A percentile compares a stretch with the other conserved stretches of the same genome.
These are phyloP conservation scores for Propsilocerus akamusi DNA, from an alignment of 1,140 invertebrate genomes.

Conservation along the genomic window DNA sequence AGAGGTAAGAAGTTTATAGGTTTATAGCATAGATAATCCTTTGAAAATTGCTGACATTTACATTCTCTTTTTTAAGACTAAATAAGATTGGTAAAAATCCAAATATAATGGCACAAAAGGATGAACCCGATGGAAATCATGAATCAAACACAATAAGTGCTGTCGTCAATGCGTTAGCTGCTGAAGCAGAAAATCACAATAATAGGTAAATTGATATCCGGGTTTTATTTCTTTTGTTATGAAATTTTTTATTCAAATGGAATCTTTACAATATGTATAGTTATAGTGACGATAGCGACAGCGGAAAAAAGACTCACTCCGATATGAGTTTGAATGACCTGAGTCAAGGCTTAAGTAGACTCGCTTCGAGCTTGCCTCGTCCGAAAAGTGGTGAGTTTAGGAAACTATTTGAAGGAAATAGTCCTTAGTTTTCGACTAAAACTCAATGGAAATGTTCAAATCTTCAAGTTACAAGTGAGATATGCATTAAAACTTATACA, in stretches of 20 bases:
- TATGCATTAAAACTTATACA: slow-evolving; percentile 2
- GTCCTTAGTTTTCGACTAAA: slow-evolving; percentile 12
- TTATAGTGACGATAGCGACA: slow-evolving; percentile 7
- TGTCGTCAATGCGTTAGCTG: slow-evolving; percentile 74
- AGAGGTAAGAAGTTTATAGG: slow-evolving; percentile 45
- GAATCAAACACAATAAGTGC: slow-evolving; percentile 82
- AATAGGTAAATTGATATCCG: slow-evolving; percentile 18
- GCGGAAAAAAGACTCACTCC: slow-evolving; percentile 7
- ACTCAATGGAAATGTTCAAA: slow-evolving; percentile 1
- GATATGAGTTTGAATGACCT: slow-evolving; percentile 16
- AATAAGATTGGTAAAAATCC: slow-evolving; percentile 99
- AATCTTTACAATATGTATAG: not conserved
- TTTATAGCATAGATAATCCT: not conserved
- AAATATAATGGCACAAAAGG: slow-evolving; percentile 80
- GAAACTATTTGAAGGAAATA: slow-evolving; percentile 23
- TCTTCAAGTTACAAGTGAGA: slow-evolving; percentile 3
- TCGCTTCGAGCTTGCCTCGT: slow-evolving; percentile 19
- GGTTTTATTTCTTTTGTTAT: not conserved
- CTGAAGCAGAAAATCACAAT: slow-evolving; percentile 56
- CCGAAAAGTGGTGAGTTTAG: slow-evolving; percentile 23
- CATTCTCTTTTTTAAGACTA: slow-evolving; percentile 29
- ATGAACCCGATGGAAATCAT: slow-evolving; percentile 61
- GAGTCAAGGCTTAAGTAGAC: slow-evolving; percentile 21
- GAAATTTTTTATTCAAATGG: not conserved
- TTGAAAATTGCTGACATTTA: not conserved